A percentile compares a stretch with the other conserved stretches of the same genome.
Conservation (phyloP, 2,797 vertebrate species). For the Ceyx erithaca region DNA sequence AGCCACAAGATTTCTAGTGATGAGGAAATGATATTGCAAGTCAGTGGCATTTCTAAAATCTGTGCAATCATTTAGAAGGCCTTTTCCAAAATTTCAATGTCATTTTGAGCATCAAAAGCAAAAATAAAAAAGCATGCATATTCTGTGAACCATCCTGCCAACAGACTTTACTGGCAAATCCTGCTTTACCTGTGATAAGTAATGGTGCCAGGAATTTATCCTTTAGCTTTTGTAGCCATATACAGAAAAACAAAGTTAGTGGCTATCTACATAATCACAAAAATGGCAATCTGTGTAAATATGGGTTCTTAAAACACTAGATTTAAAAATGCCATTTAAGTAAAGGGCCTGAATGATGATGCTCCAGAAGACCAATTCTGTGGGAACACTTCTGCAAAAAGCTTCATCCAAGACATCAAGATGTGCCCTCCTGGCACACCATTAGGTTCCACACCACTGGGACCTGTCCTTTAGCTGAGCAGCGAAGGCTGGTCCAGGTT, state of each 20-base stretch:
- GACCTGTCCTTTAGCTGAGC: background rate
- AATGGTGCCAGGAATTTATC: background rate
- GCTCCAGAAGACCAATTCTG: background rate
- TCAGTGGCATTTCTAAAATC: background rate
- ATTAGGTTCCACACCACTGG: background rate
- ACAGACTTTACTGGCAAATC: background rate
- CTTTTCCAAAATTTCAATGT: background rate
- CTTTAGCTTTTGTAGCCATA: background rate
- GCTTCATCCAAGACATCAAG: background rate
- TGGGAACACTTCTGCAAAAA: background rate
- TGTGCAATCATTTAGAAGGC: background rate
- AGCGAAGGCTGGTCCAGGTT: background rate
- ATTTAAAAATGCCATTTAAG: background rate
- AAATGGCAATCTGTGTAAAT: background rate
- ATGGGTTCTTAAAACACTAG: background rate
- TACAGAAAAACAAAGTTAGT: background rate
- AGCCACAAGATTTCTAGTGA: background rate
- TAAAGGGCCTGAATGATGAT: background rate
- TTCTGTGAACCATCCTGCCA: background rate
- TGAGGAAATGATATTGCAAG: background rate
- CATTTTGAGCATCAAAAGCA: background rate
- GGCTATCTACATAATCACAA: background rate
- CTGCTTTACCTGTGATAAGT: background rate
- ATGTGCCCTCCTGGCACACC: background rate
- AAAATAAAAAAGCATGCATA: background rate